A percentile compares a stretch with the other conserved stretches of the same genome.
Evolutionary conservation across 37 sponge, comb jelly and placozoan species (phyloP).

Genomic region (Lycopodina hypogea): DNA sequence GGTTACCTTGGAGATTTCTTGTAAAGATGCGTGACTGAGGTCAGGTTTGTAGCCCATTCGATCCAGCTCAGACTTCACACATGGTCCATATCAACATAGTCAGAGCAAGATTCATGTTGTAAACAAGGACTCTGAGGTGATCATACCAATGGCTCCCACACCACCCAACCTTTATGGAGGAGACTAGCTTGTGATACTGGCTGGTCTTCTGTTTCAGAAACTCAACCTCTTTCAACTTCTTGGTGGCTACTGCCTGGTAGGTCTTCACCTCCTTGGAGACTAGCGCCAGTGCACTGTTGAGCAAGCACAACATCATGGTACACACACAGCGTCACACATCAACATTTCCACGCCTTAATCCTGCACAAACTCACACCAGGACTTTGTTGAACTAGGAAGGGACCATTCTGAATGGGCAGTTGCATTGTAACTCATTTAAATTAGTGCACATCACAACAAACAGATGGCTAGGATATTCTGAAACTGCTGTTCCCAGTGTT

Average conservation of each 20-base stretch:
- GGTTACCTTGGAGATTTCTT: slow-evolving; percentile 31
- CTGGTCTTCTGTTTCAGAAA: slow-evolving; percentile 61
- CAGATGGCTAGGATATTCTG: too few species aligned
- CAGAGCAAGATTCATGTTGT: background rate
- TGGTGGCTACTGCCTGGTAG: background rate
- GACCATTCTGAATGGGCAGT: background rate
- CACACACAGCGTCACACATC: background rate
- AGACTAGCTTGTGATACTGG: slow-evolving; percentile 52
- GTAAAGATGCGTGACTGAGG: slow-evolving; percentile 43
- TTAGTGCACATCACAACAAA: too few species aligned
- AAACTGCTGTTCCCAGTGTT: too few species aligned
- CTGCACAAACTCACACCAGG: too few species aligned
- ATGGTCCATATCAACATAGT: background rate
- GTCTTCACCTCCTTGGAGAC: slow-evolving; percentile 11
- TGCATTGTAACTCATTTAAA: background rate
- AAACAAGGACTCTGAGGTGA: background rate
- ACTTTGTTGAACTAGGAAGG: too few species aligned
- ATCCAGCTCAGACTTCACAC: slow-evolving; percentile 42
- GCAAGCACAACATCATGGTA: background rate
- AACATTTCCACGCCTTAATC: background rate
- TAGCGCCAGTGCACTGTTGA: slow-evolving; percentile 19
- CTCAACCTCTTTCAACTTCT: slow-evolving; percentile 18
- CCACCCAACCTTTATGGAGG: slow-evolving; percentile 39
- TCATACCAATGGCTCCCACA: too few species aligned
- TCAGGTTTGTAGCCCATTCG: slow-evolving; percentile 33